A percentile compares a stretch with the other conserved stretches of the same genome.
Evolutionary conservation across 2,888 invertebrate species (phyloP).

Genomic region (Perizoma affinitatum): DNA sequence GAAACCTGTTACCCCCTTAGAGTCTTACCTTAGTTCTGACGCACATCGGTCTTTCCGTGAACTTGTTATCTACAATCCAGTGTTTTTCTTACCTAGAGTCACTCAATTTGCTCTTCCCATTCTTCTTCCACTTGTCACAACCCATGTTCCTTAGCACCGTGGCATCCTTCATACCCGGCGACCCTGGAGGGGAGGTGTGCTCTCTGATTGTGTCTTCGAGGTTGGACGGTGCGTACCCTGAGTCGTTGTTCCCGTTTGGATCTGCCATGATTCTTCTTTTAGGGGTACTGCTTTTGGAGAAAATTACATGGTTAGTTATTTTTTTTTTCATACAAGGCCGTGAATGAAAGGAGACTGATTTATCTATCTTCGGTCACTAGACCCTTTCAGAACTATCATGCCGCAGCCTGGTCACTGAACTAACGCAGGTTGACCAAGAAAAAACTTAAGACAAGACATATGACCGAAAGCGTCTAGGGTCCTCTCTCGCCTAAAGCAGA

Average conservation of each 20-base stretch:
- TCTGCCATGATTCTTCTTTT: slow-evolving; percentile 79
- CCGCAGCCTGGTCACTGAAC: no score
- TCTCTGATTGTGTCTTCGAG: slow-evolving; percentile 82
- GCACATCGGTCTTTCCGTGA: no score
- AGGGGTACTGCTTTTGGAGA: slow-evolving; percentile 51
- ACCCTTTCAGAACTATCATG: no score
- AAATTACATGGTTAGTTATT: not conserved
- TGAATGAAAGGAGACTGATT: no score
- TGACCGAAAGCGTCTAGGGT: no score
- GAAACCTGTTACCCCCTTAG: no score
- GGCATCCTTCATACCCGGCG: slow-evolving; percentile 76
- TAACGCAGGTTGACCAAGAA: no score
- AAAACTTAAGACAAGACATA: no score
- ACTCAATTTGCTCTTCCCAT: slow-evolving; percentile 65
- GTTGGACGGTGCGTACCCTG: slow-evolving; percentile 90
- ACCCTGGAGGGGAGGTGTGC: slow-evolving; percentile 82
- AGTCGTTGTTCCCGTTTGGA: slow-evolving; percentile 93
- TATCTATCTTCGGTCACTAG: no score
- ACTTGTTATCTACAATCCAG: not conserved
- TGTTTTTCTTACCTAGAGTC: slow-evolving; percentile 62
- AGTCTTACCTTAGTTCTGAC: no score
- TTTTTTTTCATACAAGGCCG: no score
- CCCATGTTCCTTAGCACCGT: slow-evolving; percentile 70
- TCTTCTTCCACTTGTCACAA: slow-evolving; percentile 73
- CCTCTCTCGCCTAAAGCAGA: no score